Conservation (phyloP, 2,888 invertebrate genomes). For the Troilus luridus region DNA sequence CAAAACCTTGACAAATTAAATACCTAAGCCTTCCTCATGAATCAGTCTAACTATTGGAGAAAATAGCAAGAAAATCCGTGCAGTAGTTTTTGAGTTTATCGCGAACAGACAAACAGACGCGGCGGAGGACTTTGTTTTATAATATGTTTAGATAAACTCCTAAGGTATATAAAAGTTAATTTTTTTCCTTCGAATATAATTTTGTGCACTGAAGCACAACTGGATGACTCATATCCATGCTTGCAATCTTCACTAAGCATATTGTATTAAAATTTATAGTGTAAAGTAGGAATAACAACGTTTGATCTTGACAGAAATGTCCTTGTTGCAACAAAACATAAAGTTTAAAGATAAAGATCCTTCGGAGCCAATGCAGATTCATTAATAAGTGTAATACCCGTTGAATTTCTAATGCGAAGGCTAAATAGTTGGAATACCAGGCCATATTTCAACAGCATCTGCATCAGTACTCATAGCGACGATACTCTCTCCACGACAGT, state of each 20-base stretch:
- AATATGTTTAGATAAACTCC: too few species aligned
- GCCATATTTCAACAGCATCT: conserved; percentile 16
- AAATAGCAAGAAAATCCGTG: too few species aligned
- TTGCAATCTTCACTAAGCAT: too few species aligned
- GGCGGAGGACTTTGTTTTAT: too few species aligned
- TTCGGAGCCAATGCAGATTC: not conserved
- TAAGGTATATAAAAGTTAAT: too few species aligned
- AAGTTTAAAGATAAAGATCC: not conserved
- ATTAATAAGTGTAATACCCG: not conserved
- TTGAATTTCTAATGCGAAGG: not conserved
- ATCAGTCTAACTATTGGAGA: too few species aligned
- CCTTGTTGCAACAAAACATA: not conserved
- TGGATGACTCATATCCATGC: too few species aligned
- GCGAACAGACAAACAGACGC: too few species aligned
- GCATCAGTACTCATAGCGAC: not conserved
- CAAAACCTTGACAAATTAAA: too few species aligned
- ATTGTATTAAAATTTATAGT: not conserved
- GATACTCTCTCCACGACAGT: not conserved
- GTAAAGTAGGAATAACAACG: not conserved
- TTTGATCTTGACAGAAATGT: not conserved
- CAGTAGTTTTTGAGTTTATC: too few species aligned
- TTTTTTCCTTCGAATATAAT: not conserved
- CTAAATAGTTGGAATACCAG: not conserved
- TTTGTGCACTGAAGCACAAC: not conserved
- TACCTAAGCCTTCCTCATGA: too few species aligned